phyloP scores from a whole-genome alignment of 2,888 invertebrate genomes.

The Silvanus unidentatus region DNA sequence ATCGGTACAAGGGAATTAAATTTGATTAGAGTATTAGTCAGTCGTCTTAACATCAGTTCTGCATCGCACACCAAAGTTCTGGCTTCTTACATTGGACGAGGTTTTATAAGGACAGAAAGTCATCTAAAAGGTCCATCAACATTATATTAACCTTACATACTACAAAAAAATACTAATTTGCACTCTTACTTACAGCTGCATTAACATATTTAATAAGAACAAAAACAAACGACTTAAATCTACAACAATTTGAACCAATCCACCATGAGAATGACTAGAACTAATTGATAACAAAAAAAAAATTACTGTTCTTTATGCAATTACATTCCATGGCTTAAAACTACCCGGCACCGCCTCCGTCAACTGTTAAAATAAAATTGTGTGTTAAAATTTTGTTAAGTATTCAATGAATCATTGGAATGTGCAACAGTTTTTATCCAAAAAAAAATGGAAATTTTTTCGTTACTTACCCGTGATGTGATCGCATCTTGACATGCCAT shows the following conservation, averaged over 20 bases:
- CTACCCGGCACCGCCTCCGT: slow-evolving; percentile 50
- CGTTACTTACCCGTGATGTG: slow-evolving; percentile 67
- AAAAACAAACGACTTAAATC: slow-evolving; percentile 14
- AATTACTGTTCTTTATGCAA: slow-evolving; percentile 7
- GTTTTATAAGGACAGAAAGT: slow-evolving; percentile 21
- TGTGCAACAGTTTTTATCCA: too few species aligned
- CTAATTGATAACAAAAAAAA: background rate
- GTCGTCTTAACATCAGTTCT: slow-evolving; percentile 23
- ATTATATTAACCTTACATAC: background rate
- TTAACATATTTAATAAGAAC: slow-evolving; percentile 22
- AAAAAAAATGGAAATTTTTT: too few species aligned
- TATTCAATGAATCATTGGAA: too few species aligned
- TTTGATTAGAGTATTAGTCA: slow-evolving; percentile 21
- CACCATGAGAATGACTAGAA: slow-evolving; percentile 7
- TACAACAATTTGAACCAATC: slow-evolving; percentile 19
- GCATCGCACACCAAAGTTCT: slow-evolving; percentile 21
- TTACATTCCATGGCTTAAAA: slow-evolving; percentile 62
- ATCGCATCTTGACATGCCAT: slow-evolving; percentile 85
- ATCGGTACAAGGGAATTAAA: slow-evolving; percentile 18
- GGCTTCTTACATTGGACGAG: slow-evolving; percentile 22
- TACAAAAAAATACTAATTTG: background rate
- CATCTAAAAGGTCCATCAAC: slow-evolving; percentile 24
- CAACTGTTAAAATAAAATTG: slow-evolving; percentile 48
- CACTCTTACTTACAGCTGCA: slow-evolving; percentile 20
- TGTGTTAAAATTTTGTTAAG: slow-evolving; percentile 6